Conservation (phyloP, 1,140 invertebrate genomes). For the Gerris buenoi region DNA sequence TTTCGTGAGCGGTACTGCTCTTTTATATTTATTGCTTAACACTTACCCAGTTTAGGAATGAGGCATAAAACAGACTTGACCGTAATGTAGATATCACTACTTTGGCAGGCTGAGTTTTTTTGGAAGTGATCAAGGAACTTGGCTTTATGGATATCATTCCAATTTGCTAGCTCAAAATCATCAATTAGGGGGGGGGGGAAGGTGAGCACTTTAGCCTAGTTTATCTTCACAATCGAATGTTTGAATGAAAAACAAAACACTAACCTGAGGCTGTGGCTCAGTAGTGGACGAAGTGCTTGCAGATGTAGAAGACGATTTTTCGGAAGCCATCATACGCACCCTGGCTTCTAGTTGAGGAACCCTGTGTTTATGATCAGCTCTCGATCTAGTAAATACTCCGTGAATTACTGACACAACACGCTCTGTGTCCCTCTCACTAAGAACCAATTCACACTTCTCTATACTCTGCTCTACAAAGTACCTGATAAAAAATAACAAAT, state of each 20-base stretch:
- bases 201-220: too few species aligned
- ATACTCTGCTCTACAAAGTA: conserved; percentile 35
- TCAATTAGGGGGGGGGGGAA: too few species aligned
- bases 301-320: conserved; percentile 5
- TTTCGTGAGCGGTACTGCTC: too few species aligned
- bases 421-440: conserved; percentile 36
- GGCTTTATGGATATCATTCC: too few species aligned
- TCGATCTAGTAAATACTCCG: conserved; percentile 31
- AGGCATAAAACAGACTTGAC: too few species aligned
- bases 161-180: too few species aligned
- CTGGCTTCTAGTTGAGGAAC: conserved; percentile 20
- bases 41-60: too few species aligned
- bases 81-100: too few species aligned
- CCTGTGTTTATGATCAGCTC: conserved; percentile 26
- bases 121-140: too few species aligned
- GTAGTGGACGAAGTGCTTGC: conserved; percentile 2
- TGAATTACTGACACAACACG: conserved; percentile 39
- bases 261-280: background rate
- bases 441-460: conserved; percentile 31
- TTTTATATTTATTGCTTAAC: too few species aligned
- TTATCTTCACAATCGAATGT: background rate
- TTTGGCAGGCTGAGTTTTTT: too few species aligned
- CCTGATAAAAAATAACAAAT: too few species aligned
- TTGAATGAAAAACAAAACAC: background rate
- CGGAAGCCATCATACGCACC: conserved; percentile 3